Evolutionary conservation across 2,113 vertebrate genomes (phyloP), one percentile per base, ranked within the genome.

Genomic region (Pterophyllum scalare): DNA sequence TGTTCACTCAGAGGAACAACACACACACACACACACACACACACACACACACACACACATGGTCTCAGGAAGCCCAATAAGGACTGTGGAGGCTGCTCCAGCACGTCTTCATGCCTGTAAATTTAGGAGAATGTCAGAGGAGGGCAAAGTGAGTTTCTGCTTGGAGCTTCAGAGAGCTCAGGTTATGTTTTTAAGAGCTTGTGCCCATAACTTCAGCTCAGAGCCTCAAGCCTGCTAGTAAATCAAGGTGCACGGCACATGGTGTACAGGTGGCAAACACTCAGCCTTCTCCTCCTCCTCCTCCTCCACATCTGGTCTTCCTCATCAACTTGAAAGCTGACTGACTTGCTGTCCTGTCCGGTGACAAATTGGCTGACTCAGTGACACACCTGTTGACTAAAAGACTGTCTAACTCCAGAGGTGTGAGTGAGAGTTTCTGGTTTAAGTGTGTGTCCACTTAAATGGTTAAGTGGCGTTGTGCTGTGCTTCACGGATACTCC

Each of bases 371-470:
- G 84, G 22, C 78, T 5, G 24, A 84, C 87, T 89, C 83, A 65
- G 76, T 59, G 90, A 88, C 86, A 83, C 85, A 88, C 89, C 89
- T 92, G 78, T 77, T 67, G 90, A 86, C 77, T 75, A 14, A 80
- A 82, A 49, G 79, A 24, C 52, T 15, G 59, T 58, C 84, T 74
- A 75, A 70, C 79, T 82, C 20, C 33, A 54, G 38, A 61, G 72
- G 70, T 77, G 61, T 26, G 67, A 88, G 86, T 33, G 78, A 88
- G 88, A 76, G 85, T 88, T 76, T 74, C 61, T 90, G 80, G 31
- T 89, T 91, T 82, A 93, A 93, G 93, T 92, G 94, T 79, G 60
- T 38, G 87, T 93, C 92, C 94, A 96, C 95, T 96, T 94, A 92
- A 93, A 83, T 40, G 3, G 79, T 91, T 87, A 94, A 95, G 94